Evolutionary conservation across 1,140 invertebrate species (phyloP).

Genomic region (Scylla paramamosain): DNA sequence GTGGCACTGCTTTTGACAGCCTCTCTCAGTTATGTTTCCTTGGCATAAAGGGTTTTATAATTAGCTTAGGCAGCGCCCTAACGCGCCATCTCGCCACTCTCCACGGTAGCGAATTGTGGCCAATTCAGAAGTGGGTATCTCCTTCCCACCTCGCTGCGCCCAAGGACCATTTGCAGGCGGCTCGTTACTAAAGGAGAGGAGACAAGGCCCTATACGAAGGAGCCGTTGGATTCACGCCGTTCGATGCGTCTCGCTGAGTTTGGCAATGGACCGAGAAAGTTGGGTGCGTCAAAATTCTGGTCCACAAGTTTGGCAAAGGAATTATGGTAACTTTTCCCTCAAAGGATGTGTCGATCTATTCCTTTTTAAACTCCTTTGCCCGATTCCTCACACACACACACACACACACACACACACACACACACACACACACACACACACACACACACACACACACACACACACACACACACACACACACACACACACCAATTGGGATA

Average conservation of each 20-base stretch:
- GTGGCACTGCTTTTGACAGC: background rate
- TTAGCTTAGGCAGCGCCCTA: background rate
- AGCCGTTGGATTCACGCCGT: background rate
- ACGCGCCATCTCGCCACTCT: background rate
- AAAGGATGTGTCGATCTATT: background rate
- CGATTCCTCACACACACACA: too few species aligned
- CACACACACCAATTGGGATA: too few species aligned
- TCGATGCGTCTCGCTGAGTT: background rate
- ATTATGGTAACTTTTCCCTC: background rate
- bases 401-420: too few species aligned
- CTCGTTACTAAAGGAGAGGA: background rate
- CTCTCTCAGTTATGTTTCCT: constrained; percentile 3
- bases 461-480: too few species aligned
- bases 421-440: too few species aligned
- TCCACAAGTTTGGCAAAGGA: background rate
- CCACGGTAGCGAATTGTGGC: background rate
- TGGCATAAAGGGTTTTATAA: constrained; percentile 27
- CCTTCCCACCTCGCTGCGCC: background rate
- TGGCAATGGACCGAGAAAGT: background rate
- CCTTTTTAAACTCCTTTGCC: too few species aligned
- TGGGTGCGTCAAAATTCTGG: background rate
- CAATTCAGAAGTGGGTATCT: background rate
- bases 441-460: too few species aligned
- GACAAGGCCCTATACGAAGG: background rate
- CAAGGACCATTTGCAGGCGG: background rate